These are phyloP conservation scores for Eulemur mongoz DNA, from an alignment of 2,797 vertebrate species.

Conservation along the genomic window DNA sequence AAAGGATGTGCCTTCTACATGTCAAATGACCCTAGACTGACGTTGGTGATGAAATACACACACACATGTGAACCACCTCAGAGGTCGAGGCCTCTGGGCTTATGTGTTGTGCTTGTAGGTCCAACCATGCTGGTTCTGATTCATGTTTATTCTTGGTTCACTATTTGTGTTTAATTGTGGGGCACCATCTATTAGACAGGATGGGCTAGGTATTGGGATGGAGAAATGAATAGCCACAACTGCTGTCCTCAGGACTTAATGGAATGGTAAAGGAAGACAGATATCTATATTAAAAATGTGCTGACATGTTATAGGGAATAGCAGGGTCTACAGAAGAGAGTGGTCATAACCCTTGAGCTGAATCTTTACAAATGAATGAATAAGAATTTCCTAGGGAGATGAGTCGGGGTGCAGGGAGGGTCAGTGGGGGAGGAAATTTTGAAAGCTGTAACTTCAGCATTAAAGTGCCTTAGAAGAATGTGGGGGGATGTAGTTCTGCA, in stretches of 20 bases:
- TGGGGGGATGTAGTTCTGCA: background rate
- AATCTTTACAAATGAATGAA: background rate
- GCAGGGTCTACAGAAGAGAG: background rate
- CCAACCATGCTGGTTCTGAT: background rate
- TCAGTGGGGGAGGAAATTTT: background rate
- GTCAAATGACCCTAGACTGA: background rate
- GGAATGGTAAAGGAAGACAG: background rate
- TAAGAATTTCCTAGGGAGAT: background rate
- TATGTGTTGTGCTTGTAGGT: background rate
- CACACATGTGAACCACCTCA: background rate
- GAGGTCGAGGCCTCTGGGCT: background rate
- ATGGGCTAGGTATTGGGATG: background rate
- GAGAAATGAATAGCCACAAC: background rate
- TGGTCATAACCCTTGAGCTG: background rate
- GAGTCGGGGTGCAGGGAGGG: background rate
- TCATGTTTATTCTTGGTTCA: background rate
- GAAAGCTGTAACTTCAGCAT: background rate
- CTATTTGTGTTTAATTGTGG: background rate
- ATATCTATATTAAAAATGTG: background rate
- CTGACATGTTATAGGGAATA: background rate
- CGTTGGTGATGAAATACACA: background rate
- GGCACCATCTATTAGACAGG: background rate
- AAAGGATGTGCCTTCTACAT: background rate
- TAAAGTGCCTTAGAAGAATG: background rate
- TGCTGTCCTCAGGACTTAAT: background rate